These are phyloP conservation scores for Dasysyrphus albostriatus DNA, from an alignment of 2,888 invertebrate species.

Conservation along the genomic window DNA sequence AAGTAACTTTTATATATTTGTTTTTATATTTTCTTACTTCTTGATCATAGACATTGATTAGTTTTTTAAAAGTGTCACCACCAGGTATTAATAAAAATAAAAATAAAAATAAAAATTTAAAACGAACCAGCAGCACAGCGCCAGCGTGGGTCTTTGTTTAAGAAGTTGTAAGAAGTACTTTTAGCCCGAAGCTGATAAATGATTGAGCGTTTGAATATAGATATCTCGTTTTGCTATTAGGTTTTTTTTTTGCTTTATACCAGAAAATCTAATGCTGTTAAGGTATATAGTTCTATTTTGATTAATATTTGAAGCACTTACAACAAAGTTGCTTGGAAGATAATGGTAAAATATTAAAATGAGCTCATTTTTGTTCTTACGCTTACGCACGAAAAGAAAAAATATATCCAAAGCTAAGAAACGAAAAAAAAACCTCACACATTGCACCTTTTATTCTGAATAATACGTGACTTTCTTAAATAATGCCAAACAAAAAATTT, in stretches of 20 bases:
- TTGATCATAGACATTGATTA: conserved; percentile 43
- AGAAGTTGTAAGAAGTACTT: conserved; percentile 34
- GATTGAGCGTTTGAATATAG: conserved; percentile 12
- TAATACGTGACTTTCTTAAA: conserved; percentile 2
- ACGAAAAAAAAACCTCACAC: conserved; percentile 3
- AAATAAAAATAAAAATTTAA: too few species aligned
- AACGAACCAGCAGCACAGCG: neutral
- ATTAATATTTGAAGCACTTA: neutral
- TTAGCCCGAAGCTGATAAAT: conserved; percentile 16
- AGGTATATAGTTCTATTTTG: neutral
- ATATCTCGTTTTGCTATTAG: conserved; percentile 8
- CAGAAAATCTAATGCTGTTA: neutral
- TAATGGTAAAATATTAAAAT: neutral
- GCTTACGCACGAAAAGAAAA: neutral
- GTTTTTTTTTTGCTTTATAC: neutral
- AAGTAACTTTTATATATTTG: conserved; percentile 5
- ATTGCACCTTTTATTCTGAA: neutral
- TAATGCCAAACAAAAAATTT: conserved; percentile 25
- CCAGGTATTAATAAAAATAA: conserved; percentile 14
- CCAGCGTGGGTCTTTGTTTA: conserved; percentile 29
- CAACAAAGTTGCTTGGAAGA: neutral
- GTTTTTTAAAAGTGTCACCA: conserved; percentile 42
- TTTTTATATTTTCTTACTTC: neutral
- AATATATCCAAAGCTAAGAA: neutral
- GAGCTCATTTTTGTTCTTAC: neutral